phyloP scores from a whole-genome alignment of 1,140 invertebrate species.

The Papilio polyxenes region DNA sequence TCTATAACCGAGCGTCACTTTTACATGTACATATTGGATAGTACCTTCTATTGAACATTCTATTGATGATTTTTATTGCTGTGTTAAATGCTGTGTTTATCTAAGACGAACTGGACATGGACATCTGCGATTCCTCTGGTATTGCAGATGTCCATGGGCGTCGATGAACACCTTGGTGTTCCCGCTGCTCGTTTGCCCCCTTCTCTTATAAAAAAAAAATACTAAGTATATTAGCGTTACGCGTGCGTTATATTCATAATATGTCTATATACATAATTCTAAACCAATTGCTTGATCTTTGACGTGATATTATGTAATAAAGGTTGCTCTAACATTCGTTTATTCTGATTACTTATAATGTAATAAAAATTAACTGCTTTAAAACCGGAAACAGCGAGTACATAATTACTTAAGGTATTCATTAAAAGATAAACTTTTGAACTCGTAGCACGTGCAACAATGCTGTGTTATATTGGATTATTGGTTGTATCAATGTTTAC shows the following conservation, averaged over 20 bases:
- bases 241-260: background rate
- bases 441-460: constrained; percentile 56
- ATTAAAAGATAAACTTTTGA: constrained; percentile 59
- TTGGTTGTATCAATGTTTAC: constrained; percentile 48
- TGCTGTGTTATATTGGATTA: constrained; percentile 51
- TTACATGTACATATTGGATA: too few relatives aligned
- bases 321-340: background rate
- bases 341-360: constrained; percentile 8
- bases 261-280: background rate
- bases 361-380: constrained; percentile 33
- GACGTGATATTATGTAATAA: background rate
- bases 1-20: too few relatives aligned
- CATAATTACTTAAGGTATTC: constrained; percentile 52
- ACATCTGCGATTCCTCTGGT: too few relatives aligned
- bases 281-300: background rate
- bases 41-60: background rate
- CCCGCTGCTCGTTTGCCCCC: too few relatives aligned
- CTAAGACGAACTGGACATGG: too few relatives aligned
- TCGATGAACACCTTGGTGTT: too few relatives aligned
- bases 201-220: too few relatives aligned
- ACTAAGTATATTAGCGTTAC: background rate
- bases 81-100: background rate
- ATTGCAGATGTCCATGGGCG: too few relatives aligned
- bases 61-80: background rate
- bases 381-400: constrained; percentile 43